Evolutionary conservation across 2,888 invertebrate species (phyloP), one percentile per base, ranked within the genome.

Genomic region (Nasonia oneida): DNA sequence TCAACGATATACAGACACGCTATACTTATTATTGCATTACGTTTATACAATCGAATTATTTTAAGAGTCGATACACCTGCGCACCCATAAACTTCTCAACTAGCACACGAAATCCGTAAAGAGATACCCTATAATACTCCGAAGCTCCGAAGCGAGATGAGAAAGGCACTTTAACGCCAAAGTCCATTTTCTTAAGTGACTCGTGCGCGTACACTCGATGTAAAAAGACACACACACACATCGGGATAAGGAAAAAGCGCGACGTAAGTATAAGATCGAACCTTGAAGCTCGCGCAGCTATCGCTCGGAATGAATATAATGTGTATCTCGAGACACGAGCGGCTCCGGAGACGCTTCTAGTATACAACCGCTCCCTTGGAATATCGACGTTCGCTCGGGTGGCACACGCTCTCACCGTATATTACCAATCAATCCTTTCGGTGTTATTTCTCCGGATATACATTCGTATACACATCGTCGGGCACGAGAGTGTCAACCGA

Each of bases 101-200:
- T 12, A 33, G 33, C 50, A 12, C 50, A 0, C 42, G 39, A 42
- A 70, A 67, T 70, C 73, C 73, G 42, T 15, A 39, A 33, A 71
- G 39, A 18, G 3, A 70, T 14, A 29, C 12, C 33, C 15, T 39
- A 6, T 15, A 37, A 6, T 15, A 37, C 53, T 18, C 53, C 53
- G 23, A 29, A 50, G 10, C 61, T 81, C 73, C 42, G 53, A 1
- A 15, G 18, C 57, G 23, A 61, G n/a, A 61, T 8, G 57, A 74
- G 81, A 61, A 64, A 61, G 74, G 74, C 42, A 81, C 61, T 81
- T 81, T 64, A 47, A 8, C 23, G 37, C 37, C 70, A 61, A 77
- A 82, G 77, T 77, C 77, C 70, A 83, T 77, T 83, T 77, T 77
- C 77, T 83, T 53, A 73, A 81, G 81, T 74, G 81, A 81, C 47